Evolutionary conservation across 2,113 vertebrate genomes (phyloP).

Genomic region (Rhinoderma darwinii): DNA sequence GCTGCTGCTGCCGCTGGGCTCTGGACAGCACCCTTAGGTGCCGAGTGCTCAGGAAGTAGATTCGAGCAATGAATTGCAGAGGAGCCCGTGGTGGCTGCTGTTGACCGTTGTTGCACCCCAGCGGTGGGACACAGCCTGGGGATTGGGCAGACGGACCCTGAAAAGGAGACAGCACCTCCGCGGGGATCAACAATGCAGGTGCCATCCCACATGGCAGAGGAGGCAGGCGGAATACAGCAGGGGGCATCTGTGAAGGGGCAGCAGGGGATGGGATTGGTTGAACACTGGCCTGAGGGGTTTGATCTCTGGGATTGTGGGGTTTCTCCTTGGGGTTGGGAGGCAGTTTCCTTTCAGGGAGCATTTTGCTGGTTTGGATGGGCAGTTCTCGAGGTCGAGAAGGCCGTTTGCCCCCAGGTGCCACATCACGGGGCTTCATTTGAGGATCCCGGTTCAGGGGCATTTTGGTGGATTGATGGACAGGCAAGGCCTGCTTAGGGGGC

Average conservation of each 20-base stretch:
- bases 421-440: conserved; percentile 57
- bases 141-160: conserved; percentile 55
- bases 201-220: conserved; percentile 57
- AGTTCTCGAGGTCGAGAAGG: conserved; percentile 58
- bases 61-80: conserved; percentile 58
- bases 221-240: conserved; percentile 57
- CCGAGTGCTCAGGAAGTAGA: conserved; percentile 60
- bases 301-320: conserved; percentile 58
- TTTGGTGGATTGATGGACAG: conserved; percentile 56
- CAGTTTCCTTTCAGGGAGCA: conserved; percentile 59
- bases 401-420: conserved; percentile 55
- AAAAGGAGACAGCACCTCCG: conserved; percentile 58
- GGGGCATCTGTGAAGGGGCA: conserved; percentile 59
- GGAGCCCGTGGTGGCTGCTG: conserved; percentile 57
- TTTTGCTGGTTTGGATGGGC: conserved; percentile 58
- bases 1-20: conserved; percentile 59
- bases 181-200: conserved; percentile 56
- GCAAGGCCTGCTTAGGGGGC: conserved; percentile 58
- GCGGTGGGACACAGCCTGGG: conserved; percentile 51
- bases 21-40: conserved; percentile 59
- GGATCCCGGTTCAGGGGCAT: conserved; percentile 56
- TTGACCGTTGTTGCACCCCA: conserved; percentile 54
- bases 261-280: conserved; percentile 56
- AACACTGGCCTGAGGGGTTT: conserved; percentile 54
- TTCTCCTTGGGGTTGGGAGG: conserved; percentile 58